Base-by-base conservation (phyloP, 2,113 vertebrate genomes). In the Sapajus apella region DNA sequence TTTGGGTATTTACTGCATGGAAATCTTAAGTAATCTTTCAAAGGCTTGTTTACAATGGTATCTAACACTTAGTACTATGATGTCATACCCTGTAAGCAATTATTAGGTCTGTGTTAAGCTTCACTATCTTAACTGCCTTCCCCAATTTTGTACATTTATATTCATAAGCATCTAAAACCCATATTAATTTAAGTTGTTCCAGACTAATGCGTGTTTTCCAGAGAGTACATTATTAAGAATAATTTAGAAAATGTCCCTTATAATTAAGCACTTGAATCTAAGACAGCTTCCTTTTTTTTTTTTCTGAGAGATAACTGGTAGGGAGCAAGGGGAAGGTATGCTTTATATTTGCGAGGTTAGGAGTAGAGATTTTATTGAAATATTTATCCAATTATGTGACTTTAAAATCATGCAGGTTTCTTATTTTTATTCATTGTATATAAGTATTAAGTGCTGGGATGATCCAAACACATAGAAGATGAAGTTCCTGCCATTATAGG, bases 1-100 rank as follows among this genome's bases (percentile, higher is more conserved):
- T n/a, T 52, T 84, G 90, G 21, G 1, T 90, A 72, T 72, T 93
- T 72, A 64, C 58, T 50, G 6, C 13, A 72, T 92, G 90, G 52
- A 20, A 93, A 68, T 82, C 96, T 96, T 87, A 92, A 64, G 37
- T 97, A 30, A 45, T 87, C 70, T 96, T 97, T 92, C 81, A 94
- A 94, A 79, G 85, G 3, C 8, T 92, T 90, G 11, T 96, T 87
- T 90, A 56, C 61, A 79, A 3, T 75, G 30, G 87, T 94, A 90
- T 45, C 55, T 10, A 87, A 20, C 27, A 68, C 27, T 66, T 89
- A 61, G n/a, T 73, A 86, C 45, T 30, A 2, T 55, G 40, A 79
- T 8, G 56, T 79, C 17, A 77, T 55, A 79, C 8, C 16, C 25
- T 89, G 3, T 72, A 85, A 82, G 79, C 6, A 94, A 61, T 66